Evolutionary conservation across 2,888 invertebrate species (phyloP), one percentile per base, ranked within the genome.

Genomic region (Thalpophila matura): DNA sequence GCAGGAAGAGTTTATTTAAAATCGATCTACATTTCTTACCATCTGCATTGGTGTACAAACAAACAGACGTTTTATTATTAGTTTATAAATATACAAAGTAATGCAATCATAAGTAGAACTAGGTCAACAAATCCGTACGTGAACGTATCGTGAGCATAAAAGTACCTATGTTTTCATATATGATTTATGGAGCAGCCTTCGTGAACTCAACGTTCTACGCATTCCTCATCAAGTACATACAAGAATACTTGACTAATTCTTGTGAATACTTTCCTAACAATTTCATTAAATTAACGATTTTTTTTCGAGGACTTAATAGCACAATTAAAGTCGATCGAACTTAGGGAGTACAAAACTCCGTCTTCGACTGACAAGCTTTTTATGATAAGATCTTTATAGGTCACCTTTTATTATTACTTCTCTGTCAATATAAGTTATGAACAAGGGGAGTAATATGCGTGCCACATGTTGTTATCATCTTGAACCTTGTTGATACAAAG

Each of bases 1-100:
- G 53, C 64, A 65, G 54, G 38, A 54, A 60, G 40, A 76, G 68
- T 71, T 79, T 77, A 74, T 77, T 68, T 77, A 55, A 63, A 70
- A 56, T 63, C 31, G 46, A 20, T 51, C 63, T 43, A 57, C 51
- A 59, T 77, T 64, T 56, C 45, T 62, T 49, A 56, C 47, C 77
- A 74, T 72, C 75, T 78, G 78, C 78, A 80, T 59, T 65, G 61
- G 55, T 47, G 57, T 66, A 70, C 61, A 58, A 77, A 79, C 61
- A 69, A 72, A 68, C 53, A 43, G 6, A 56, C 49, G 50, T 56
- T 79, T 58, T 60, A 61, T 47, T 72, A 61, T 68, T 59, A 63
- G 62, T 69, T 62, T 60, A 74, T 64, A 69, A 71, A 78, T 67
- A 69, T 51, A 77, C 72, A 58, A 64, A 67, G 66, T 79, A 77